These are phyloP conservation scores for Oriolus oriolus DNA, from an alignment of 2,113 vertebrate genomes.

Conservation along the genomic window DNA sequence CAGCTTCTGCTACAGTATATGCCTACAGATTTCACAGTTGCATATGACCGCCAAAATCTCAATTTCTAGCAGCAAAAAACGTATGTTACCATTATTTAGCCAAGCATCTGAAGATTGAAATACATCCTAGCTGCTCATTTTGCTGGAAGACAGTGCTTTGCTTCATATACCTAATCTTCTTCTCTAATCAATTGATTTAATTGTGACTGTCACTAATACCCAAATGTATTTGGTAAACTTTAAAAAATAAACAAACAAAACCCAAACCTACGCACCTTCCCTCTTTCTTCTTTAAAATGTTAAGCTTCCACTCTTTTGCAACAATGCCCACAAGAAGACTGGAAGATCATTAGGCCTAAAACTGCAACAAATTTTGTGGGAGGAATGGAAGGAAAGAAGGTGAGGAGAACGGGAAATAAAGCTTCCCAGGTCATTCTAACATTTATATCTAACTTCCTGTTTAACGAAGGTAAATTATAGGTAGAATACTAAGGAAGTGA, in stretches of 20 bases:
- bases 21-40: slow-evolving; percentile 57
- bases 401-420: not conserved
- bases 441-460: not conserved
- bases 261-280: not conserved
- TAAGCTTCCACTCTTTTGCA: not conserved
- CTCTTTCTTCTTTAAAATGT: not conserved
- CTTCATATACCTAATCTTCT: not conserved
- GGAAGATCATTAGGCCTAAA: not conserved
- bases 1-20: slow-evolving; percentile 48
- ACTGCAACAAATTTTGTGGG: not conserved
- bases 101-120: slow-evolving; percentile 37
- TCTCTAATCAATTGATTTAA: not conserved
- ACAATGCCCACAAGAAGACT: not conserved
- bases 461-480: not conserved
- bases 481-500: not conserved
- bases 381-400: not conserved
- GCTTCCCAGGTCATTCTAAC: not conserved
- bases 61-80: slow-evolving; percentile 42
- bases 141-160: slow-evolving; percentile 1
- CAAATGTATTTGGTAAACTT: not conserved
- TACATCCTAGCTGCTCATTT: slow-evolving; percentile 35
- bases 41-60: slow-evolving; percentile 35
- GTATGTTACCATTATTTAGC: slow-evolving; percentile 30
- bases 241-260: not conserved
- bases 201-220: not conserved